Evolutionary conservation across 2,888 invertebrate genomes (phyloP).

Genomic region (Agrenia bidenticulata): DNA sequence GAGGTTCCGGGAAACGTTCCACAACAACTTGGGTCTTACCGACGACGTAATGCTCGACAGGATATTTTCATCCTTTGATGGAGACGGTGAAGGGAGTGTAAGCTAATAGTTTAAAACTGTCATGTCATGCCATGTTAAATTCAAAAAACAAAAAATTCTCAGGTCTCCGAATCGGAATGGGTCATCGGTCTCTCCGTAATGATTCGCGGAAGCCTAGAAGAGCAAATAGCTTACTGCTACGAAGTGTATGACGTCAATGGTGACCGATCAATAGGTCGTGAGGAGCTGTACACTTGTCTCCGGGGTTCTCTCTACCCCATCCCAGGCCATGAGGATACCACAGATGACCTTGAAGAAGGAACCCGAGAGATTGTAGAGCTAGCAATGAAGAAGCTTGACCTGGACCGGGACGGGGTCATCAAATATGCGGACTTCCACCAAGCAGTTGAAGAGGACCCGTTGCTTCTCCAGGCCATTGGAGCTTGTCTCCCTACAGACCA

Average conservation of each 20-base stretch:
- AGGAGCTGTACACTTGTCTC: slow-evolving; percentile 76
- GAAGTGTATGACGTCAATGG: slow-evolving; percentile 74
- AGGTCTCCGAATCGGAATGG: slow-evolving; percentile 62
- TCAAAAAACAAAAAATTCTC: too few relatives aligned
- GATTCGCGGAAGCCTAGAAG: slow-evolving; percentile 69
- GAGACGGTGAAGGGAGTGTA: slow-evolving; percentile 67
- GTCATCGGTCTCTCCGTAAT: slow-evolving; percentile 70
- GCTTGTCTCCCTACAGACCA: slow-evolving; percentile 72
- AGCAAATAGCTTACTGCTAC: slow-evolving; percentile 67
- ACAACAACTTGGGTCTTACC: slow-evolving; percentile 74
- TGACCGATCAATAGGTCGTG: slow-evolving; percentile 76
- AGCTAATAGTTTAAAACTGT: slow-evolving; percentile 52
- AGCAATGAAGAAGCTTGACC: slow-evolving; percentile 58
- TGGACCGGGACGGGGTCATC: slow-evolving; percentile 75
- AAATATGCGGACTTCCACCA: slow-evolving; percentile 70
- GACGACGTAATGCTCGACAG: slow-evolving; percentile 77
- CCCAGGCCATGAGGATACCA: slow-evolving; percentile 25
- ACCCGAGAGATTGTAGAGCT: slow-evolving; percentile 32
- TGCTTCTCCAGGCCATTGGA: slow-evolving; percentile 67
- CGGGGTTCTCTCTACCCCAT: slow-evolving; percentile 56
- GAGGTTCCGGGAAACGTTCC: slow-evolving; percentile 71
- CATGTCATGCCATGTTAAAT: too few relatives aligned
- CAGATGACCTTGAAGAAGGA: slow-evolving; percentile 29
- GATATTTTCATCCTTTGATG: slow-evolving; percentile 76
- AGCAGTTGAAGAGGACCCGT: slow-evolving; percentile 70